These are phyloP conservation scores for Anolis apletophallus DNA, from an alignment of 2,797 vertebrate species.

Conservation along the genomic window DNA sequence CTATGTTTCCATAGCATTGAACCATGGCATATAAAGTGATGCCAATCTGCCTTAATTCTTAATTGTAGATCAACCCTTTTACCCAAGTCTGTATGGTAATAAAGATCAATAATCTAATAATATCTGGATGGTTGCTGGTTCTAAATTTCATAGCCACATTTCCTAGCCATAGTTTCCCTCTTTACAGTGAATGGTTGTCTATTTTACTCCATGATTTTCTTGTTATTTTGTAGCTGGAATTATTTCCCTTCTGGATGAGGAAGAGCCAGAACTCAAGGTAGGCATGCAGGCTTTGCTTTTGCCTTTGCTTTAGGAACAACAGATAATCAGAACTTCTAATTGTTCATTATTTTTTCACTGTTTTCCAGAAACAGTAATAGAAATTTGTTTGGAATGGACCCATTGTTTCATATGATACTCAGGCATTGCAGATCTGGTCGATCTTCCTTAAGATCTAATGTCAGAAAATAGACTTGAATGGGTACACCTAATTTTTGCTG, in stretches of 20 bases:
- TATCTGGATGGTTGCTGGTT: too few species aligned
- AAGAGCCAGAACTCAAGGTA: constrained; percentile 99
- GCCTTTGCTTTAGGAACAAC: constrained; percentile 4
- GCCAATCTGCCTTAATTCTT: too few species aligned
- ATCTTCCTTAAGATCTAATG: not conserved
- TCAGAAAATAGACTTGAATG: not conserved
- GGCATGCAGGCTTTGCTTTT: not conserved
- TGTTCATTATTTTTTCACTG: not conserved
- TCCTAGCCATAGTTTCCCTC: not conserved
- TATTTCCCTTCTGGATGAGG: constrained; percentile 98
- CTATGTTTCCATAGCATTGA: too few species aligned
- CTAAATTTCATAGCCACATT: too few species aligned
- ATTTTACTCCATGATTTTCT: not conserved
- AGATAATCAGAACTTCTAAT: not conserved
- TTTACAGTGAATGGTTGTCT: not conserved
- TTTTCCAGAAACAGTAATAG: not conserved
- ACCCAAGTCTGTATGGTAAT: too few species aligned
- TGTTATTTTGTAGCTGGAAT: constrained; percentile 89
- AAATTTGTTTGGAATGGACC: too few species aligned
- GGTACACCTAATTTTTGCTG: not conserved
- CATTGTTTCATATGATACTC: not conserved
- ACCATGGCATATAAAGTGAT: too few species aligned
- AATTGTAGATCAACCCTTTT: too few species aligned
- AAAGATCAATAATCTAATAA: too few species aligned
- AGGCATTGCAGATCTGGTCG: not conserved